Conservation (phyloP, 2,888 invertebrate species). For the Cryptus armator region DNA sequence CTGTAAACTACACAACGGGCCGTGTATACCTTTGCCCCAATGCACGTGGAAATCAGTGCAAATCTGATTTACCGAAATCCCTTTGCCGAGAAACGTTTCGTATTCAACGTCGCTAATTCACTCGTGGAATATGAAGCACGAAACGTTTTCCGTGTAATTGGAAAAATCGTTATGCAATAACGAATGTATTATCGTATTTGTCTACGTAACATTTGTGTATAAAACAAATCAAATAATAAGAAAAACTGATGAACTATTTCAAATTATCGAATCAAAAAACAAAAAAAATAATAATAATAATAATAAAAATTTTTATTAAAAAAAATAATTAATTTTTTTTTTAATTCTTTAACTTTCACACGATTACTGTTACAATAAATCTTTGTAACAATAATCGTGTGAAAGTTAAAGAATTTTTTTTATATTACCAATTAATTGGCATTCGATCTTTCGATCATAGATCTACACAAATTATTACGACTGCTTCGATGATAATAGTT, state of each 20-base stretch:
- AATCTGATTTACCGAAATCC: slow-evolving; percentile 34
- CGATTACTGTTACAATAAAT: no score
- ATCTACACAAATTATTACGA: background rate
- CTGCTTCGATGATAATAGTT: background rate
- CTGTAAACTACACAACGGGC: slow-evolving; percentile 13
- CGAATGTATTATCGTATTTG: background rate
- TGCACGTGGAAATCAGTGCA: slow-evolving; percentile 24
- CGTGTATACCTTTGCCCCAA: slow-evolving; percentile 6
- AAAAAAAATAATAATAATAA: no score
- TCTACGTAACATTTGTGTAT: background rate
- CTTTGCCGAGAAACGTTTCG: slow-evolving; percentile 19
- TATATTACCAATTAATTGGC: background rate
- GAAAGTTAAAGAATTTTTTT: no score
- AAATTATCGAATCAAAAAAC: no score
- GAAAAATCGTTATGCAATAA: slow-evolving; percentile 22
- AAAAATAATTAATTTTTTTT: no score
- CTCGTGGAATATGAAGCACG: slow-evolving; percentile 5
- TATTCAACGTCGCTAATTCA: slow-evolving; percentile 19
- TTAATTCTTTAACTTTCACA: no score
- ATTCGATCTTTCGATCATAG: background rate
- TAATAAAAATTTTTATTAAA: no score
- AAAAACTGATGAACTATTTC: background rate
- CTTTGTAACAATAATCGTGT: no score
- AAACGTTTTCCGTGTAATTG: slow-evolving; percentile 9
- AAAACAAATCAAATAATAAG: background rate